Evolutionary conservation across 2,888 invertebrate species (phyloP), one percentile per base, ranked within the genome.

Genomic region (Synanthedon andrenaeformis): DNA sequence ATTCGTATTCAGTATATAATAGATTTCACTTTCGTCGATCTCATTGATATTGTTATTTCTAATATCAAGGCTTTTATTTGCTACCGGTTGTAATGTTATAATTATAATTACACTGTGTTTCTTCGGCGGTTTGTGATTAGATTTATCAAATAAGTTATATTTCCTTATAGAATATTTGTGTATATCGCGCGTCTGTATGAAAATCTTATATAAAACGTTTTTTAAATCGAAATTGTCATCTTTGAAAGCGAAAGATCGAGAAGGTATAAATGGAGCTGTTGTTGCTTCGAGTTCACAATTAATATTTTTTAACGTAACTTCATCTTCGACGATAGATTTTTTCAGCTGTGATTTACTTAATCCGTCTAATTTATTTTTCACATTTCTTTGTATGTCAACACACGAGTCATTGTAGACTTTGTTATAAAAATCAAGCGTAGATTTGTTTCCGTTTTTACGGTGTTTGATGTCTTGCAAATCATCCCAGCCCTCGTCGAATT

Each of bases 321-420:
- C 55, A 53, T 67, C 59, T 42, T 64, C 59, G 11, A 11, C 23
- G 19, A 12, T 49, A 45, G 17, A 19, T 35, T 51, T 12, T 49
- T 41, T 45, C 45, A 45, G 13, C 54, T 6, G 42, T 23, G n/a
- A 13, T 17, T 19, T 49, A 11, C 6, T 17, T 19, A 13, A 17
- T 49, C 19, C 23, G 19, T 19, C 11, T 49, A 49, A 17, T 49
- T 69, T 66, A 28, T 62, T 59, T 2, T 59, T 58, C 17, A 78
- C 52, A 52, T 78, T 71, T 49, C 70, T 59, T 49, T 62, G 66
- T 51, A 84, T 60, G 60, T 71, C 65, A 8, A 70, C 59, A 55
- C 86, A 86, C 0, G 81, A 82, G 51, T 65, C 74, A 48, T 79
- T 77, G 59, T 81, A 81, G 55, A 84, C 75, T 52, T 72, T 77